Evolutionary conservation across 2,113 vertebrate genomes (phyloP), one percentile per base, ranked within the genome.

Genomic region (Stegostoma tigrinum): DNA sequence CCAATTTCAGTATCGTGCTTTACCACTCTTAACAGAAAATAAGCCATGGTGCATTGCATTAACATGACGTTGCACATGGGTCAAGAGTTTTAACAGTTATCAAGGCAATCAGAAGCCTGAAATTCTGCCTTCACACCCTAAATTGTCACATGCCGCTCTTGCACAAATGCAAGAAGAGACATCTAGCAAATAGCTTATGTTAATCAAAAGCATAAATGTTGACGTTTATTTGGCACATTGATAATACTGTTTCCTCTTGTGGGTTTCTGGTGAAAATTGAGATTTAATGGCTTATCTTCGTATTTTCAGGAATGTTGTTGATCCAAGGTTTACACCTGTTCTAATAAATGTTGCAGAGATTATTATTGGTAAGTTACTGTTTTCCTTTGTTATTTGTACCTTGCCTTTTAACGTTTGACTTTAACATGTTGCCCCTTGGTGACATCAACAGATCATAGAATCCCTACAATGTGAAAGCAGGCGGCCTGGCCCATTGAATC

Each of bases 311-410:
- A 97, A 99, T 96, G 95, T 99, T 85, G 98, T 98, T 96, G 98
- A 99, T 96, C 97, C 97, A 75, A 98, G 98, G 96, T 99, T 99
- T 97, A 97, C 98, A 83, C 96, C 98, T 70, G 96, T 98, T 96
- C 97, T 99, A 66, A 96, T 98, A 95, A 97, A 96, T 94, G 98
- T 98, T 95, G 98, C 98, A 0, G 99, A 99, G 96, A 98, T 99
- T 96, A 97, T 99, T 96, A 97, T 99, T 95, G 98, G 98, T 98
- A 97, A 97, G 98, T 98, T 96, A 61, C 0, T 91, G 70, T 75
- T 86, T 61, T 91, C 93, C 4, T 89, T 45, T 94, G 68, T 61
- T 61, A 61, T 34, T 30, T 95, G 67, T 72, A 5, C 34, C 64
- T 93, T 1, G 61, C 27, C 12, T 90, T 90, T 61, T 90, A 64